phyloP scores from a whole-genome alignment of 64 coral and sea anemone genomes.

The Pocillopora damicornis region DNA sequence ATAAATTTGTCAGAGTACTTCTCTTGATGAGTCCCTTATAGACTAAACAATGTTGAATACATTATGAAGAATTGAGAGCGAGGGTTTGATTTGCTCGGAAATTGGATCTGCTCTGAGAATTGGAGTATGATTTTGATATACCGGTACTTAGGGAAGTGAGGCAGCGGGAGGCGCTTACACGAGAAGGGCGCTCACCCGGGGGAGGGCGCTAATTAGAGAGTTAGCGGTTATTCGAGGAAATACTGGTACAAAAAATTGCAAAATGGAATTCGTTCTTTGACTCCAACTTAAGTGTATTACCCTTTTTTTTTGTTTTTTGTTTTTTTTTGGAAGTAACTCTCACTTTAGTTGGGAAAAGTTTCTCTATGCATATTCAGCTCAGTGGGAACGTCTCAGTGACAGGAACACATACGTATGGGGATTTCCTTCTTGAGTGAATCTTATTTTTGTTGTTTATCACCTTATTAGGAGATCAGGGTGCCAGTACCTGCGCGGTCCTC shows the following conservation, averaged over 20 bases:
- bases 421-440: background rate
- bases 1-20: no score
- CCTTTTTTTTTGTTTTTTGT: no score
- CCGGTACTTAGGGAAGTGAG: no score
- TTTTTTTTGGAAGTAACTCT: background rate
- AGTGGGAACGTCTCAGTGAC: background rate
- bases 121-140: background rate
- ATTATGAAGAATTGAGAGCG: background rate
- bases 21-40: background rate
- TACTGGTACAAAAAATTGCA: no score
- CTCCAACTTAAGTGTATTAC: no score
- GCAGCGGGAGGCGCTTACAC: no score
- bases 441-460: background rate
- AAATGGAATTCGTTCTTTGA: no score
- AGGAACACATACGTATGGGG: no score
- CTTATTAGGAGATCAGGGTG: slow-evolving; percentile 43
- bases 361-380: background rate
- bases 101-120: background rate
- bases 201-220: background rate
- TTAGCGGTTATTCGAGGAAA: no score
- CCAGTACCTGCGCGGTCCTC: slow-evolving; percentile 68
- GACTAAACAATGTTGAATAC: background rate
- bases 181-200: background rate
- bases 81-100: background rate
- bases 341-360: no score